Evolutionary conservation across 2,797 vertebrate genomes (phyloP), one percentile per base, ranked within the genome.

Genomic region (Poecilia gillii): DNA sequence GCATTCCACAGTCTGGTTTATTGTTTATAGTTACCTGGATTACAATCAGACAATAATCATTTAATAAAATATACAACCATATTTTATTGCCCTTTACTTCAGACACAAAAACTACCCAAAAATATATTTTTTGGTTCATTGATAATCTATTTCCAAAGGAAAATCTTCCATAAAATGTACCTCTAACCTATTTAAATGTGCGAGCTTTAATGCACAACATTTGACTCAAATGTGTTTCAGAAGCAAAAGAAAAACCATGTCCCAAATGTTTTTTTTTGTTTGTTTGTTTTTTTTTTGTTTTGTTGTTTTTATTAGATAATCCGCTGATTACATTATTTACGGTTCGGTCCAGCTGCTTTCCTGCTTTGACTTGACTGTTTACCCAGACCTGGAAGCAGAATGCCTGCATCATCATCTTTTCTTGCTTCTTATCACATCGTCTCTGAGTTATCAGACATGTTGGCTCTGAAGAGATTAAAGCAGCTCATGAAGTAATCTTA

Each of bases 381-480:
- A 12, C 13, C 45, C 72, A 36, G 28, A 66, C 59, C 20, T 72
- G 36, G 73, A 72, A 84, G 71, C 13, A 41, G 31, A 84, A 62
- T 76, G 79, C 81, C 87, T 83, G 81, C 80, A 87, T 88, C 72
- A 87, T 88, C 72, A 11, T 11, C 62, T 23, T 4, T n/a, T 2
- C 66, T 46, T 20, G 68, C 45, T 74, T 55, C 71, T 85, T 80
- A 79, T 89, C 84, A 41, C 57, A 23, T 28, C 20, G 70, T 59
- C 18, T 41, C 64, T 11, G 0, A 59, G 33, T 71, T 64, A 74
- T 79, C 28, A 74, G 53, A 51, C 43, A 53, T 73, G 39, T 43
- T 45, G 68, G 55, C 72, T 83, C 31, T 71, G 77, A 13, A 73
- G 47, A 77, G 79, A 74, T 47, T 25, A 20, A 68, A 53, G n/a